A percentile compares a stretch with the other conserved stretches of the same genome.
These are phyloP conservation scores for Drosophila mauritiana DNA, from an alignment of 1,140 invertebrate genomes.

Conservation along the genomic window DNA sequence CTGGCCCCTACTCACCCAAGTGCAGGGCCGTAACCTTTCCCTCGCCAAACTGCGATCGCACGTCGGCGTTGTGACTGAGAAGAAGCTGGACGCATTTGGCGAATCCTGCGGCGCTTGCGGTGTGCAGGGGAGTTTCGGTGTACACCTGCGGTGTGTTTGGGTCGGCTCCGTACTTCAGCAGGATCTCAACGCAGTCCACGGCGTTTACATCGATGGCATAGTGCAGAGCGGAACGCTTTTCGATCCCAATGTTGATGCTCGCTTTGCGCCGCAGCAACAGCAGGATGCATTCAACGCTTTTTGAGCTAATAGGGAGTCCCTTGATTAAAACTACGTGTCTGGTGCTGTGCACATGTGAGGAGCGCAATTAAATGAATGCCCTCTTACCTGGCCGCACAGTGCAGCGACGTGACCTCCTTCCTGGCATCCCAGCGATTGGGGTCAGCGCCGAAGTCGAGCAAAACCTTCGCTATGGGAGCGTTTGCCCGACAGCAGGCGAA, in stretches of 20 bases:
- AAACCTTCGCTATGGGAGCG: conserved; percentile 87
- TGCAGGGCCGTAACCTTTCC: conserved; percentile 91
- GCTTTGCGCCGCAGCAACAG: conserved; percentile 88
- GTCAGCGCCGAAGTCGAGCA: conserved; percentile 88
- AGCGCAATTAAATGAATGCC: neutral
- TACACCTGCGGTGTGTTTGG: conserved; percentile 93
- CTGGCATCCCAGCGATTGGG: conserved; percentile 88
- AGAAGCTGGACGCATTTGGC: conserved; percentile 89
- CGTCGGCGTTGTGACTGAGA: conserved; percentile 90
- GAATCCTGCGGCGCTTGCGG: conserved; percentile 90
- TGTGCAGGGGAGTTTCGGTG: conserved; percentile 93
- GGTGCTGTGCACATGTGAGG: conserved; percentile 2
- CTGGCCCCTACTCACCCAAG: conserved; percentile 85
- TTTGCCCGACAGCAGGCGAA: conserved; percentile 90
- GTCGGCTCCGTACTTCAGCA: conserved; percentile 89
- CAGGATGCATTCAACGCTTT: conserved; percentile 86
- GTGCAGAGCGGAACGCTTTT: conserved; percentile 88
- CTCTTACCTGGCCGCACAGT: conserved; percentile 89
- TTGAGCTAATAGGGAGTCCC: conserved; percentile 79
- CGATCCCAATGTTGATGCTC: conserved; percentile 90
- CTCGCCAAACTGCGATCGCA: conserved; percentile 89
- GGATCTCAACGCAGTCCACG: conserved; percentile 88
- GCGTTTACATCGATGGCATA: conserved; percentile 90
- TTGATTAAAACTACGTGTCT: conserved; percentile 3
- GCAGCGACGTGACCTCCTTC: conserved; percentile 89